These are phyloP conservation scores for Maniola jurtina DNA, from an alignment of 1,140 invertebrate species.

Conservation along the genomic window DNA sequence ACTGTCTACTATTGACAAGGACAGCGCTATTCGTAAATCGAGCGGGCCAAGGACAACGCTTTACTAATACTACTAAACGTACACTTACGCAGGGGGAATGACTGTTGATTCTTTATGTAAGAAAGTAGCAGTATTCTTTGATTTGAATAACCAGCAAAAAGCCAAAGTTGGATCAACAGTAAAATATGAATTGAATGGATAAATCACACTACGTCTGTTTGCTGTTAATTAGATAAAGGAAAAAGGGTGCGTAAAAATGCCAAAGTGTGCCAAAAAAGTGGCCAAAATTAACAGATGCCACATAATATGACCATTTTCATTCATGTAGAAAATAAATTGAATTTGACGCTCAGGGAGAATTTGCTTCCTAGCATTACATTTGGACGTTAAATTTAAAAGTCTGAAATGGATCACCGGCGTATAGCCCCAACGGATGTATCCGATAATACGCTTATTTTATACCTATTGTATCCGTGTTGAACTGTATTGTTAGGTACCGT, in stretches of 20 bases:
- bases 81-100: no score
- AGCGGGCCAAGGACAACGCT: no score
- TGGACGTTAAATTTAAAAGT: conserved; percentile 46
- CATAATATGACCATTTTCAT: background rate
- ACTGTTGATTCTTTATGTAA: no score
- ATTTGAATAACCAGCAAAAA: no score
- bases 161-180: no score
- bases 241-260: background rate
- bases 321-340: conserved; percentile 1
- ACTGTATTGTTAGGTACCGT: conserved; percentile 47
- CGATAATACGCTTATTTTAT: conserved; percentile 77
- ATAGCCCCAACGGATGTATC: conserved; percentile 57
- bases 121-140: no score
- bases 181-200: background rate
- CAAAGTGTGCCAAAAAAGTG: background rate
- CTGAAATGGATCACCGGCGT: conserved; percentile 63
- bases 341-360: conserved; percentile 18
- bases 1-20: no score
- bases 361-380: conserved; percentile 27
- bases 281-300: background rate
- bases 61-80: no score
- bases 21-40: no score
- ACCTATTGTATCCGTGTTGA: conserved; percentile 67
- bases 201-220: background rate
- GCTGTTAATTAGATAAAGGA: background rate